These are phyloP conservation scores for Lithosia quadra DNA, from an alignment of 2,888 invertebrate species.

Conservation along the genomic window DNA sequence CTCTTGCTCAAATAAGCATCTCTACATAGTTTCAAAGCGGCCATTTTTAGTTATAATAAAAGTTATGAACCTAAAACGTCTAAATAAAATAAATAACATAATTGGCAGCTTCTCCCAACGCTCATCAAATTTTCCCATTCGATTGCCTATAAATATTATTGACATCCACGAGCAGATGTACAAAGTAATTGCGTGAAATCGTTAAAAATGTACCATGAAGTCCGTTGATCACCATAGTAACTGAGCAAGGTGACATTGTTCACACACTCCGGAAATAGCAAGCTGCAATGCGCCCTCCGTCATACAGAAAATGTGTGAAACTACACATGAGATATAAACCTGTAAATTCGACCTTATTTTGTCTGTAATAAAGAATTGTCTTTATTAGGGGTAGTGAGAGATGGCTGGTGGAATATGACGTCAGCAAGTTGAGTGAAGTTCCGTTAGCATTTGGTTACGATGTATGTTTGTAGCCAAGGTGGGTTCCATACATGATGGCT, in stretches of 20 bases:
- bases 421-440: conserved; percentile 70
- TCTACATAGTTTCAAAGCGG: too few species aligned
- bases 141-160: conserved; percentile 21
- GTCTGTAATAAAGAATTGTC: background rate
- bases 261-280: conserved; percentile 79
- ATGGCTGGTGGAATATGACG: conserved; percentile 52
- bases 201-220: conserved; percentile 51
- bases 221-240: conserved; percentile 75
- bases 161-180: conserved; percentile 42
- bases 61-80: too few species aligned
- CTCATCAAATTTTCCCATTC: conserved; percentile 9
- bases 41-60: too few species aligned
- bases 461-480: conserved; percentile 29
- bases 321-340: background rate
- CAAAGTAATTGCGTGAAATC: conserved; percentile 45
- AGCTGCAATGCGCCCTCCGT: conserved; percentile 71
- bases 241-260: conserved; percentile 75
- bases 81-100: too few species aligned
- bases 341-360: conserved; percentile 7
- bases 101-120: background rate
- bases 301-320: conserved; percentile 30
- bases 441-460: conserved; percentile 68
- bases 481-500: conserved; percentile 60
- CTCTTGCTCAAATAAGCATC: too few species aligned
- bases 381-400: background rate